A percentile compares a stretch with the other conserved stretches of the same genome.
These are phyloP conservation scores for Clarias gariepinus DNA, from an alignment of 2,113 vertebrate species.

Conservation along the genomic window DNA sequence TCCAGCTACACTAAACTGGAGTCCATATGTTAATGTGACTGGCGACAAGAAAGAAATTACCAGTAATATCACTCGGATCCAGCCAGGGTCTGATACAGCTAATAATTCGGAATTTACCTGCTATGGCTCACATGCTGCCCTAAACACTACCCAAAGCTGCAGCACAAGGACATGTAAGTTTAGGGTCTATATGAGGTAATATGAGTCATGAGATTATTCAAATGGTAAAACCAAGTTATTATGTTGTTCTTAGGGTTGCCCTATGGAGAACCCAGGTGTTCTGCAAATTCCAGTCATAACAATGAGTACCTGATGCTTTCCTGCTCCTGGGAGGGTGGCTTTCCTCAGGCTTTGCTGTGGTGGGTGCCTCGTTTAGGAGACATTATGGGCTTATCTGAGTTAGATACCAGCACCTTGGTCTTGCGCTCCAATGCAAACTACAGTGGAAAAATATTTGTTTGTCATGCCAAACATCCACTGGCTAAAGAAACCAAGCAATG, in stretches of 20 bases:
- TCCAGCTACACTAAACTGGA: constrained; percentile 75
- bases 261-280: constrained; percentile 70
- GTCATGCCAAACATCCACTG: constrained; percentile 78
- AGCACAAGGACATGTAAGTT: constrained; percentile 78
- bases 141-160: constrained; percentile 67
- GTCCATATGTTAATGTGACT: constrained; percentile 59
- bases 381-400: constrained; percentile 57
- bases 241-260: constrained; percentile 55
- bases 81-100: constrained; percentile 54
- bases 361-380: constrained; percentile 71
- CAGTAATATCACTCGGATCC: constrained; percentile 72
- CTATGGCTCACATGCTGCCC: constrained; percentile 71
- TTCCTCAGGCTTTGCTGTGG: constrained; percentile 72
- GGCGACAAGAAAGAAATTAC: constrained; percentile 39
- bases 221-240: background rate
- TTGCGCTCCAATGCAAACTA: constrained; percentile 66
- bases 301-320: constrained; percentile 77
- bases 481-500: constrained; percentile 65
- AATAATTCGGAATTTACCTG: constrained; percentile 80
- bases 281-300: constrained; percentile 70
- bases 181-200: background rate
- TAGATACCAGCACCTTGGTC: constrained; percentile 70
- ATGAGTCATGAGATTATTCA: background rate
- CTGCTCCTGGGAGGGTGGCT: constrained; percentile 83
- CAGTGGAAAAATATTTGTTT: constrained; percentile 75